Evolutionary conservation across 2,113 vertebrate species (phyloP).

Genomic region (Gopherus flavomarginatus): DNA sequence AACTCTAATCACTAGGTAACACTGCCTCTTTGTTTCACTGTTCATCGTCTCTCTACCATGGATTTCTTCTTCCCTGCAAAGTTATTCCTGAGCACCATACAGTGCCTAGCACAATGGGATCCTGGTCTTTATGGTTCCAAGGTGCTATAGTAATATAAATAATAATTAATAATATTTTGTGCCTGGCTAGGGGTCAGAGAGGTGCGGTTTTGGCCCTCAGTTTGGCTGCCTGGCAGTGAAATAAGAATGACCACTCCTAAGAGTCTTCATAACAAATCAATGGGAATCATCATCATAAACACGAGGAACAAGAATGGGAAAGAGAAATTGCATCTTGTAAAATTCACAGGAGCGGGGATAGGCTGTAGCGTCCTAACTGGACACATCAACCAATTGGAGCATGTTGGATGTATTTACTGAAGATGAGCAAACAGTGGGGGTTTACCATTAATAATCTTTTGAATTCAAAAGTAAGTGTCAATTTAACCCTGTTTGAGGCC

Average conservation of each 20-base stretch:
- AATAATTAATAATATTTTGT: neutral
- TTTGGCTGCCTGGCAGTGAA: neutral
- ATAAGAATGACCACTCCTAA: neutral
- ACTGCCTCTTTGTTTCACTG: neutral
- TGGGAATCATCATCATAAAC: neutral
- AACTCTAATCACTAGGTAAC: neutral
- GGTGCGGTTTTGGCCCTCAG: neutral
- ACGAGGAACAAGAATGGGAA: neutral
- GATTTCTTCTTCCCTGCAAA: neutral
- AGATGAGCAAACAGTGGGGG: neutral
- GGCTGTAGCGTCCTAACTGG: neutral
- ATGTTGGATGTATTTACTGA: rapidly evolving
- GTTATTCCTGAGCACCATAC: too few species aligned
- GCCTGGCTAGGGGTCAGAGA: neutral
- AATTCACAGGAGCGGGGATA: neutral
- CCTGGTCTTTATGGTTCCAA: too few species aligned
- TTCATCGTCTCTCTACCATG: neutral
- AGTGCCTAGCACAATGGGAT: too few species aligned
- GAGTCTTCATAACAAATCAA: neutral
- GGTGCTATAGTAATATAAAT: too few species aligned
- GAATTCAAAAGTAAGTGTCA: neutral
- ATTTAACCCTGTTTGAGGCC: rapidly evolving
- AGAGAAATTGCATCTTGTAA: neutral
- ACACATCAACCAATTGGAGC: neutral
- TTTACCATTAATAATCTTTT: neutral